A percentile compares a stretch with the other conserved stretches of the same genome.
These are phyloP conservation scores for Nebria salina DNA, from an alignment of 2,888 invertebrate genomes.

Conservation along the genomic window DNA sequence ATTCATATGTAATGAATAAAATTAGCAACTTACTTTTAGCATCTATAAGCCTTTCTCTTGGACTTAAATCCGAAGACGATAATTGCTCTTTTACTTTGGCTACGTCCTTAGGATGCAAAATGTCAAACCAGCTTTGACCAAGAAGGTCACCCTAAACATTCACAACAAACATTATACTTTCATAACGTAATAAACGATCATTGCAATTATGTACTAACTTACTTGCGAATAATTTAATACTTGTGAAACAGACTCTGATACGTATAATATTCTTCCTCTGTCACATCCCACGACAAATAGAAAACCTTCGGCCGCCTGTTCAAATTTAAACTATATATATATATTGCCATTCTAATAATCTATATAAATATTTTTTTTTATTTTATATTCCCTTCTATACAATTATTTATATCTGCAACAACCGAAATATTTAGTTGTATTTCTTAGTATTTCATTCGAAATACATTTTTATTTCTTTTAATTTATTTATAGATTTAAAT, in stretches of 20 bases:
- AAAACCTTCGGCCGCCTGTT: slow-evolving; percentile 86
- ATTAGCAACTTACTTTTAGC: slow-evolving; percentile 78
- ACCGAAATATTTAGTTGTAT: too few species aligned
- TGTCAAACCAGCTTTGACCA: slow-evolving; percentile 94
- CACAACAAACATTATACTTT: slow-evolving; percentile 38
- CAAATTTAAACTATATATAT: slow-evolving; percentile 9
- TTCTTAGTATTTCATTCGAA: too few species aligned
- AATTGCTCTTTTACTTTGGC: slow-evolving; percentile 95
- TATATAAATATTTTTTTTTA: too few species aligned
- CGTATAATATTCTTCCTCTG: slow-evolving; percentile 87
- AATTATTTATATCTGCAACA: too few species aligned
- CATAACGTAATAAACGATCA: neutral
- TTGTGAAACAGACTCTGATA: slow-evolving; percentile 86
- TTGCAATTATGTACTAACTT: slow-evolving; percentile 51
- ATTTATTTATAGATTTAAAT: neutral
- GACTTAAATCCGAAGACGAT: slow-evolving; percentile 87
- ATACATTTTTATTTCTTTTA: too few species aligned
- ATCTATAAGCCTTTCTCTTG: slow-evolving; percentile 89
- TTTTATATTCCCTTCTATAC: too few species aligned
- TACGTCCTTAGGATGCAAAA: slow-evolving; percentile 93
- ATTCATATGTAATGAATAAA: neutral
- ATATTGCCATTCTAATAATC: neutral
- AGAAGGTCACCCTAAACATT: slow-evolving; percentile 78
- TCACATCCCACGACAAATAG: slow-evolving; percentile 94
- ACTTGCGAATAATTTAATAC: slow-evolving; percentile 87